Conservation (phyloP, 1,140 invertebrate species). For the Xylocopa sonorina region DNA sequence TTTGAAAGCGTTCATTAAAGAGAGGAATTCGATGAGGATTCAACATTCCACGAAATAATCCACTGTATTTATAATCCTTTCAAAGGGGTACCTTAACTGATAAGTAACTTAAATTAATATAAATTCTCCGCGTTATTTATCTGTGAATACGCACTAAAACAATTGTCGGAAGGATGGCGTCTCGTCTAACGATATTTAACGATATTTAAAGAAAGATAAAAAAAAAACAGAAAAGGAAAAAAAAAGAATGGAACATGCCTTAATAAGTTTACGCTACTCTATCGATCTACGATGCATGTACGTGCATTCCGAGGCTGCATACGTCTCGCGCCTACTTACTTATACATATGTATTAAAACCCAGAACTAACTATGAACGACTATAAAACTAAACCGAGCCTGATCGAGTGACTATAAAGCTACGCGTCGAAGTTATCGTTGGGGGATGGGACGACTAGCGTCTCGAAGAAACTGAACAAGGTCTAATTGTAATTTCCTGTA, state of each 20-base stretch:
- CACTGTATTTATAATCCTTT: constrained; percentile 38
- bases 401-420: constrained; percentile 14
- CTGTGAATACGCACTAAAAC: background rate
- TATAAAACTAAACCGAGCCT: constrained; percentile 48
- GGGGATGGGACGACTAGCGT: background rate
- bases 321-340: constrained; percentile 16
- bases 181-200: constrained; percentile 31
- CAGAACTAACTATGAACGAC: constrained; percentile 20
- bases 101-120: constrained; percentile 45
- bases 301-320: constrained; percentile 17
- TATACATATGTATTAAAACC: constrained; percentile 20
- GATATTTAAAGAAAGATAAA: too few relatives aligned
- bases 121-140: constrained; percentile 34
- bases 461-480: background rate
- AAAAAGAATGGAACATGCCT: constrained; percentile 36
- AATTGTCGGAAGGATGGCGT: constrained; percentile 18
- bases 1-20: background rate
- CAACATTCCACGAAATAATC: constrained; percentile 33
- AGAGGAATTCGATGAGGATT: background rate
- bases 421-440: constrained; percentile 15
- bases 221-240: background rate
- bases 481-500: constrained; percentile 36
- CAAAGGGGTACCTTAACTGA: constrained; percentile 27
- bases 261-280: constrained; percentile 43
- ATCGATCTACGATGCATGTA: constrained; percentile 27